Conservation (phyloP, 2,797 vertebrate species). For the Peromyscus aztecus region DNA sequence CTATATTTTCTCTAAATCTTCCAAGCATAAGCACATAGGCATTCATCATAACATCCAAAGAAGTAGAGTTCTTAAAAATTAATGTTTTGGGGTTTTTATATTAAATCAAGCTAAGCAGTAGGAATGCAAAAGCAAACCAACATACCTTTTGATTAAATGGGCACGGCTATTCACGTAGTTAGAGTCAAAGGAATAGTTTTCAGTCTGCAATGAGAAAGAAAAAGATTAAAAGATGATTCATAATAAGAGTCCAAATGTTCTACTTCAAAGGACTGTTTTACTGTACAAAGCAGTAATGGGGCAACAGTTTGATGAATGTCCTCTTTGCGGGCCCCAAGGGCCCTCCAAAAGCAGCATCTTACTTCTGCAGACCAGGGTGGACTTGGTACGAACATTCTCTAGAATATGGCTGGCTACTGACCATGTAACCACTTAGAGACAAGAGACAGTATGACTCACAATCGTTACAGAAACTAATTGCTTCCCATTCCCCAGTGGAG, state of each 20-base stretch:
- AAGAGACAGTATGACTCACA: conserved; percentile 83
- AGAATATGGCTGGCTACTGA: conserved; percentile 78
- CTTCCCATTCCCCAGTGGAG: conserved; percentile 86
- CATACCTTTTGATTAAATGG: conserved; percentile 99
- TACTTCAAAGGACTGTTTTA: background rate
- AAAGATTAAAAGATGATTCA: conserved; percentile 80
- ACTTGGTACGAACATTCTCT: conserved; percentile 62
- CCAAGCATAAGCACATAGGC: conserved; percentile 22
- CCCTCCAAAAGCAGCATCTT: background rate
- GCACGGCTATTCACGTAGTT: conserved; percentile 99
- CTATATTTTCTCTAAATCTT: conserved; percentile 55
- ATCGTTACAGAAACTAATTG: conserved; percentile 86
- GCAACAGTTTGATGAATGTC: background rate
- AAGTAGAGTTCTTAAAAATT: background rate
- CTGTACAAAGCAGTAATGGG: background rate
- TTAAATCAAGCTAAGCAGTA: conserved; percentile 76
- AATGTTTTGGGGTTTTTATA: conserved; percentile 61
- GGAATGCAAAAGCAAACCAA: conserved; percentile 80
- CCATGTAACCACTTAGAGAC: conserved; percentile 80
- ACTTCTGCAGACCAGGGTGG: background rate
- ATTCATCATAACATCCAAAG: conserved; percentile 56
- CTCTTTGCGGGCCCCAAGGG: background rate
- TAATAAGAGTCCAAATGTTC: conserved; percentile 51
- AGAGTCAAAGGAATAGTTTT: conserved; percentile 99
- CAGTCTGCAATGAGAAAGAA: conserved; percentile 92